A percentile compares a stretch with the other conserved stretches of the same genome.
Evolutionary conservation across 2,113 vertebrate genomes (phyloP).

Genomic region (Otus sunia): DNA sequence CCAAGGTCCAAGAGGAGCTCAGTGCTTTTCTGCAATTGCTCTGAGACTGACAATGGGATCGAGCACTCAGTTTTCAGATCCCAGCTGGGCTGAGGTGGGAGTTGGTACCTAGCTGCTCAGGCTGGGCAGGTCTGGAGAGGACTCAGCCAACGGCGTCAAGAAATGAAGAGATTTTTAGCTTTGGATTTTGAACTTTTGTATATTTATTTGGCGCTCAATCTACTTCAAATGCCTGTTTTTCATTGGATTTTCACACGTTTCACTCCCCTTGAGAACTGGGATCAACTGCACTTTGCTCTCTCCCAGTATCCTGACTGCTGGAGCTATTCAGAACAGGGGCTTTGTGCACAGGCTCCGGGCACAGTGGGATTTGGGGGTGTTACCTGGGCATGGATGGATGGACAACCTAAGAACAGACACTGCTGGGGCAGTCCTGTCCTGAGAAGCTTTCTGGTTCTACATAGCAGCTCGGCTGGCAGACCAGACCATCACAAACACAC

Average conservation of each 20-base stretch:
- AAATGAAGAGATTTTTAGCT: background rate
- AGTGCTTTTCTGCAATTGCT: background rate
- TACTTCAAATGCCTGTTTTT: background rate
- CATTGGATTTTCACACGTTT: background rate
- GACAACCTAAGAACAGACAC: background rate
- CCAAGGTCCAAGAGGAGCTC: background rate
- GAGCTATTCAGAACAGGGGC: background rate
- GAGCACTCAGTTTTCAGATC: background rate
- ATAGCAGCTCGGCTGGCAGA: background rate
- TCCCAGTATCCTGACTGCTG: background rate
- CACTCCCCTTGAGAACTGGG: background rate
- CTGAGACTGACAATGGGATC: background rate
- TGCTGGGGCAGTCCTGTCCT: background rate
- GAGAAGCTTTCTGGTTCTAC: background rate
- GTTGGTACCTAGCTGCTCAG: background rate
- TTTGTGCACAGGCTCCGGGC: background rate
- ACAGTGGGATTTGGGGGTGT: background rate
- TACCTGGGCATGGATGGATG: background rate
- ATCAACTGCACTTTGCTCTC: background rate
- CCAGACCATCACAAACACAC: background rate
- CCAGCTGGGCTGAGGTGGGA: background rate
- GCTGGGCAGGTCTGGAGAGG: background rate
- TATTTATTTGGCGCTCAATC: background rate
- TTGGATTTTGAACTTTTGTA: background rate
- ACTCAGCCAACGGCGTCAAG: background rate